These are phyloP conservation scores for Pipa parva DNA, from an alignment of 2,113 vertebrate genomes.

Conservation along the genomic window DNA sequence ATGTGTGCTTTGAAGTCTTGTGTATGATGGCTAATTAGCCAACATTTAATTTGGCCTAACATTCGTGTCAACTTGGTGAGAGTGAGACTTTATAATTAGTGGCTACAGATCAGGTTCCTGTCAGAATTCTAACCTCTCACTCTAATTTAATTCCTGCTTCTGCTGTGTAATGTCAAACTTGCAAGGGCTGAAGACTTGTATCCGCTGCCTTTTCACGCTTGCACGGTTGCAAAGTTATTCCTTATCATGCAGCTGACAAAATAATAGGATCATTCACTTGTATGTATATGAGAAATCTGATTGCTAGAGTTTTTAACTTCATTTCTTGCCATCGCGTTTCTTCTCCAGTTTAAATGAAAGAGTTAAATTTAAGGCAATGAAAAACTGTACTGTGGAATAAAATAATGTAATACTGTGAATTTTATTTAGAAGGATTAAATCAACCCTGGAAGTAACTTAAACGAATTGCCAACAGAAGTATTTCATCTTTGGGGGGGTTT, in stretches of 20 bases:
- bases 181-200: slow-evolving; percentile 39
- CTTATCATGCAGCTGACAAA: slow-evolving; percentile 48
- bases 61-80: slow-evolving; percentile 63
- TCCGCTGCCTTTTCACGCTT: slow-evolving; percentile 57
- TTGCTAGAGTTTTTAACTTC: slow-evolving; percentile 10
- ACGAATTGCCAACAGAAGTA: too few relatives aligned
- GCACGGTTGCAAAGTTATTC: slow-evolving; percentile 58
- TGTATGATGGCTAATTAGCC: slow-evolving; percentile 67
- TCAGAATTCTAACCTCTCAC: slow-evolving; percentile 61
- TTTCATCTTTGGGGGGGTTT: too few relatives aligned
- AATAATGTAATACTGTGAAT: too few relatives aligned
- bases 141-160: slow-evolving; percentile 60
- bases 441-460: too few relatives aligned
- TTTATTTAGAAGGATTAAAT: too few relatives aligned
- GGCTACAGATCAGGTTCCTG: slow-evolving; percentile 64
- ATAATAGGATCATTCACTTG: slow-evolving; percentile 59
- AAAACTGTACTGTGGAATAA: too few relatives aligned
- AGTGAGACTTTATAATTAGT: slow-evolving; percentile 68
- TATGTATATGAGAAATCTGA: slow-evolving; percentile 52
- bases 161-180: slow-evolving; percentile 52
- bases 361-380: too few relatives aligned
- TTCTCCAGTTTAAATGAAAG: too few relatives aligned
- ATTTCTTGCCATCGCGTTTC: background rate
- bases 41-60: slow-evolving; percentile 68
- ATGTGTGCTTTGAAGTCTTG: slow-evolving; percentile 51